Evolutionary conservation across 2,888 invertebrate species (phyloP), one percentile per base, ranked within the genome.

Genomic region (Ophioninae sp.): DNA sequence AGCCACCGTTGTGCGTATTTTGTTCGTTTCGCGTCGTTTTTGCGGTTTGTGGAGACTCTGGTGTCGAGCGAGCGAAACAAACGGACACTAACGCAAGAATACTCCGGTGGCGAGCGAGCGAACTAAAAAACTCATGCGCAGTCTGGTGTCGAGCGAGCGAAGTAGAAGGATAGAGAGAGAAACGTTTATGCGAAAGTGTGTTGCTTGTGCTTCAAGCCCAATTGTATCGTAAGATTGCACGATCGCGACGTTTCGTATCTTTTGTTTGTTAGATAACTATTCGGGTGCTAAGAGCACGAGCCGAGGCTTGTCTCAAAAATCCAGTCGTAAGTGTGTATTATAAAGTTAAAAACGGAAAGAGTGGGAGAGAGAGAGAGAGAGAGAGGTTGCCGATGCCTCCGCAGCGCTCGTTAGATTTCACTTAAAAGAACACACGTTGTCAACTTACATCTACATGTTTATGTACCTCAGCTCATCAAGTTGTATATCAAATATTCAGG

Each of bases 401-500:
- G 63, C 30, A 65, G 77, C 71, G 80, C 67, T 73, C 74, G 74
- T 67, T 75, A 81, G 80, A 86, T 81, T 81, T 86, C 74, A 87
- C 85, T 87, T 87, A 87, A 88, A 51, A 51, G 51, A 51, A 51
- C 51, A 51, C 51, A 51, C 51, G 51, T 51, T 89, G 90, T 89
- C 87, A 88, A 90, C 89, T 64, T 90, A 89, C 82, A 86, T 88
- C 86, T 88, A 86, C 88, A 86, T 90, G 90, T 90, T 89, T 89
- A 89, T 90, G 89, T 91, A 92, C 88, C 87, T 90, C 39, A 91
- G 90, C 88, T 90, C 89, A 91, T 90, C 90, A 90, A 91, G 91
- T 91, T 92, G 89, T 91, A 91, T 91, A 90, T 91, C 89, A 91
- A 51, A 90, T 88, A 91, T 90, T 89, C 91, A 91, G 89, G 88